Base-by-base conservation (phyloP, 1,140 invertebrate genomes). In the Zaprionus inermis region DNA sequence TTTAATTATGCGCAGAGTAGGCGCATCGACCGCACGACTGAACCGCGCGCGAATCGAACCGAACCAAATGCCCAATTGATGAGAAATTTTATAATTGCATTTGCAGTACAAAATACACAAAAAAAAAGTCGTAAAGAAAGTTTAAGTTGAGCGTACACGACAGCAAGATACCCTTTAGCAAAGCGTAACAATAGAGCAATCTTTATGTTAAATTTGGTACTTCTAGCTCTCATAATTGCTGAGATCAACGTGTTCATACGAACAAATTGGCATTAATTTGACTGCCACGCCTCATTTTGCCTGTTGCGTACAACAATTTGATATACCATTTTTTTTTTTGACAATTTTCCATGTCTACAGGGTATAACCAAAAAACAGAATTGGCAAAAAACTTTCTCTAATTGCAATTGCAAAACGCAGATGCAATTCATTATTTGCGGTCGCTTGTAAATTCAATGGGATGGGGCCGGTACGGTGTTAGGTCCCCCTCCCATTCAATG, bases 11-110 rank as follows among this genome's bases (percentile, higher is more conserved):
- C 71, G 70, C 84, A 78, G 77, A 74, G 80, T 49, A 60, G 32
- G 20, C 59, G 52, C 68, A 65, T 79, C 74, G 80, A 89, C 84
- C 84, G 68, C 38, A 44, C 84, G 79, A 60, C 68, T 55, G 56
- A 69, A 79, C 76, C 83, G 72, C 79, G 65, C 55, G 60, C 60
- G 41, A 63, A 79, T 72, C 83, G 55, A 56, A 67, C n/a, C n/a
- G 41, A 63, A 77, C 79, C 83, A 46, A 56, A 71, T 66, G 56
- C 68, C 76, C 78, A 88, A 88, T 83, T 74, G 82, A 86, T 83
- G 83, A 83, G 82, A 74, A 86, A 88, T 88, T 89, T 88, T 89
- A 83, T 88, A 88, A 88, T 88, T 88, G 83, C 83, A 88, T 88
- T 88, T 89, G 46, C 52, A 64, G 30, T 16, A 65, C 20, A 71